Evolutionary conservation across 2,888 invertebrate species (phyloP), one percentile per base, ranked within the genome.

Genomic region (Lobophora halterata): DNA sequence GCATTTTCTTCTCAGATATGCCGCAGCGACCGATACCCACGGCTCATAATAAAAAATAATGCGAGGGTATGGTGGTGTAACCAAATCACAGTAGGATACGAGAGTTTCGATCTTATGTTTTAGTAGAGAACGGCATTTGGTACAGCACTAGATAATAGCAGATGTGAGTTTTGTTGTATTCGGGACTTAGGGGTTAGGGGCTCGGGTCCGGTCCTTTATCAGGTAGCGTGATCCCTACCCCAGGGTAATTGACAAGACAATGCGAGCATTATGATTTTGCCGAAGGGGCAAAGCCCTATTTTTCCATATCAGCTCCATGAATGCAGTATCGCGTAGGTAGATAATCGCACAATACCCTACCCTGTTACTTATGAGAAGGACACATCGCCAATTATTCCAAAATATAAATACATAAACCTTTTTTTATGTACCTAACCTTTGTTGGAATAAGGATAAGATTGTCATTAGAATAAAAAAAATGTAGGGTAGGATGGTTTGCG

Each of bases 211-310:
- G 14, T 23, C n/a, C 5, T 2, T 31, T 21, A 27, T 36, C 41
- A 35, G 41, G 41, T 42, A 42, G 41, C 26, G 8, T 21, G 10
- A 23, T 31, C 31, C 35, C 38, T 5, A n/a, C 17, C n/a, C 6
- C 2, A 3, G 3, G 3, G 3, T 21, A 19, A 39, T 23, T 24
- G 9, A 12, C 24, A 28, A 33, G 13, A 33, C 97, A 61, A 97
- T 32, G 21, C 10, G 5, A n/a, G 19, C n/a, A 32, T 32, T 27
- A 21, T 37, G 8, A 12, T 18, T 12, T 12, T 16, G 20, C 31
- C 11, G 16, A 14, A 20, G 12, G 25, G 30, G 31, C 31, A 21
- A 21, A 20, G 2, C 21, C 26, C 26, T 9, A n/a, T 14, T 19
- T 29, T 20, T 6, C 26, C 8, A 11, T 13, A 27, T 28, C 10